These are phyloP conservation scores for Heliconius erato DNA, from an alignment of 2,888 invertebrate genomes.

Conservation along the genomic window DNA sequence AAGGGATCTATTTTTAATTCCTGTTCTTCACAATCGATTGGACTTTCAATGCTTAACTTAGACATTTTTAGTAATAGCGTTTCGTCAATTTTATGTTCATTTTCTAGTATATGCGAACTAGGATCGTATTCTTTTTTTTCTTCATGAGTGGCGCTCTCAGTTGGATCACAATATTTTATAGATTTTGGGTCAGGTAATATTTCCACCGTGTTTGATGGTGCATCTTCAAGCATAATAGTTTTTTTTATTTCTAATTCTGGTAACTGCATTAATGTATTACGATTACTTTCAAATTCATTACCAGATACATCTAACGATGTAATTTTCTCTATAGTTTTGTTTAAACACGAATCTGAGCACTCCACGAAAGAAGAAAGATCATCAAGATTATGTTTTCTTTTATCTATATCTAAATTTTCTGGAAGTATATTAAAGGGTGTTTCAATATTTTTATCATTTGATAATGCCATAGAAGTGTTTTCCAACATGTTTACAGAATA, in stretches of 20 bases:
- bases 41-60: not conserved
- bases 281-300: not conserved
- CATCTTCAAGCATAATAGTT: not conserved
- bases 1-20: not conserved
- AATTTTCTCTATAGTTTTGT: not conserved
- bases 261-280: not conserved
- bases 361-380: not conserved
- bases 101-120: not conserved
- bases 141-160: not conserved
- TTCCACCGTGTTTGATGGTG: not conserved
- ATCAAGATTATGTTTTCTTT: not conserved
- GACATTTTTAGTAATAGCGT: conserved; percentile 7
- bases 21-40: not conserved
- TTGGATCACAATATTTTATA: not conserved
- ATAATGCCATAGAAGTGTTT: not conserved
- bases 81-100: not conserved
- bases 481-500: not conserved
- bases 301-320: conserved; percentile 6
- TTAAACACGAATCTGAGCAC: conserved; percentile 1
- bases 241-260: not conserved
- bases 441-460: not conserved
- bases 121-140: not conserved
- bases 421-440: not conserved
- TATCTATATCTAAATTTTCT: not conserved
- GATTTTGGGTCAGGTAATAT: not conserved